A percentile compares a stretch with the other conserved stretches of the same genome.
phyloP scores from a whole-genome alignment of 2,113 vertebrate species.

The Cranoglanis bouderius region DNA sequence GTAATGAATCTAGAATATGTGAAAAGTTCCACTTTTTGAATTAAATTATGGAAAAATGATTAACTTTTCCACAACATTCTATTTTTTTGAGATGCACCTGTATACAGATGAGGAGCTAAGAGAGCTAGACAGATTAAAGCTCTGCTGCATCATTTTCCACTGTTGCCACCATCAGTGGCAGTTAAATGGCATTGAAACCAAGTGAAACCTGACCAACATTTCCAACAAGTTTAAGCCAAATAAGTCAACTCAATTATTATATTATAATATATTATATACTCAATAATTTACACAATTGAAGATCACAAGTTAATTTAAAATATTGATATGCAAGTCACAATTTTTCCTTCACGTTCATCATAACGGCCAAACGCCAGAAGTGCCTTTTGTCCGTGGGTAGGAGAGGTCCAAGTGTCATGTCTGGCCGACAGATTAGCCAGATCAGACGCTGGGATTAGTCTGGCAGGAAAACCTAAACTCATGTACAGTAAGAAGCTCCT shows the following conservation, averaged over 20 bases:
- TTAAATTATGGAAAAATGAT: no score
- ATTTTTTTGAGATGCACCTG: no score
- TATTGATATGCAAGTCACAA: not conserved
- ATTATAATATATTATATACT: not conserved
- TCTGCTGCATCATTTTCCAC: not conserved
- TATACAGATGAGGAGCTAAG: not conserved
- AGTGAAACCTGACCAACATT: not conserved
- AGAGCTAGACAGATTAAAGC: not conserved
- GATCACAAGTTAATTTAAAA: not conserved
- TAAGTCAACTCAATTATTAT: not conserved
- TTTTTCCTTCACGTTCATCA: not conserved
- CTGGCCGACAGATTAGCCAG: conserved; percentile 65
- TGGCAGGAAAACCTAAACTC: conserved; percentile 39
- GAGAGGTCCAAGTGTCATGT: conserved; percentile 24
- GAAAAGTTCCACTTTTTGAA: no score
- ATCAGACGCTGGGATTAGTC: conserved; percentile 71
- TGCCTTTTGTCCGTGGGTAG: not conserved
- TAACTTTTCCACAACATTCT: no score
- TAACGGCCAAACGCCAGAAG: not conserved
- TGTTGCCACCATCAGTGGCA: not conserved
- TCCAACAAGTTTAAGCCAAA: not conserved
- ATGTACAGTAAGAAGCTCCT: conserved; percentile 41
- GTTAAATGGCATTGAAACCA: not conserved
- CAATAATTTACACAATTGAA: not conserved
- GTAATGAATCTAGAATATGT: no score